Evolutionary conservation across 2,888 invertebrate species (phyloP), one percentile per base, ranked within the genome.

Genomic region (Cybosia mesomella): DNA sequence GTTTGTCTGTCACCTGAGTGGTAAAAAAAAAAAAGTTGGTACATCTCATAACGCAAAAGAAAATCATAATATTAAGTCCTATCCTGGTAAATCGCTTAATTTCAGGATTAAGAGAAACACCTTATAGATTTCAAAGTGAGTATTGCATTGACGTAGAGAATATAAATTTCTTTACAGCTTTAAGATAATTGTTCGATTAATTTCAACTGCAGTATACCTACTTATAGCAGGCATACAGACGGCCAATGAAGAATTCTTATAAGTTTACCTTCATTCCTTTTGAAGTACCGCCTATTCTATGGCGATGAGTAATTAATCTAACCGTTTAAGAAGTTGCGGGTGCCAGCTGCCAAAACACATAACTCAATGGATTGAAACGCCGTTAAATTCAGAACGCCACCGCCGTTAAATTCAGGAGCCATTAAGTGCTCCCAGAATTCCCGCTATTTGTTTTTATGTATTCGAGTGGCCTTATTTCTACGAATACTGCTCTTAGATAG

Each of bases 331-430:
- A 58, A 67, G 64, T 39, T 34, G 49, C 64, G 74, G 80, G 70
- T 58, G 71, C 69, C 76, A 74, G 76, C 76, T 83, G 79, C 79
- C 79, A 83, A 82, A 80, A 76, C 73, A 71, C 55, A 71, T 71
- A 68, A 76, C 64, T 79, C 77, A 68, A 58, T 64, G 81, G 75
- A 81, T 77, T 63, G 34, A 77, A 75, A 79, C 65, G 53, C 54
- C 63, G 55, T 68, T 74, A 66, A 75, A 72, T 64, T 34, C 66
- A 71, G 64, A n/a, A n/a, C n/a, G n/a, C n/a, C n/a, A n/a, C n/a
- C 65, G 53, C 54, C 63, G 55, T 68, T 74, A 66, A 75, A 72
- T 64, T 34, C 66, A 71, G 64, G 66, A 70, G 71, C 32, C 58
- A 67, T 58, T 77, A 58, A 75, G 66, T 72, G 70, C 64, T 61